Base-by-base conservation (phyloP, 2,113 vertebrate species). In the Ciconia maguari region DNA sequence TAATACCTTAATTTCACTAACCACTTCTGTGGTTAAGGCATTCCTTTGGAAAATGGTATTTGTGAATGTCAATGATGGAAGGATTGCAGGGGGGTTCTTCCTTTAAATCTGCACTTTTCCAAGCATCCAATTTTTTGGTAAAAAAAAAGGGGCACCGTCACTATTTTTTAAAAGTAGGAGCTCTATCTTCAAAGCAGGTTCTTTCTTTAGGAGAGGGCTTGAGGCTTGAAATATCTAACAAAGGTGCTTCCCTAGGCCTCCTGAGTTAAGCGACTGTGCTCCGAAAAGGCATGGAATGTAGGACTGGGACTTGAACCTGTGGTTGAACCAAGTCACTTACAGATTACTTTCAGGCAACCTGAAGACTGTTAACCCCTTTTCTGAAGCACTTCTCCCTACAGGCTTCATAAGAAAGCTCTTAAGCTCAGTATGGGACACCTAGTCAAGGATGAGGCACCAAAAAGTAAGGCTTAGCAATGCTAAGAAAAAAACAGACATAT, bases 71-170 rank as follows among this genome's bases (percentile, higher is more conserved):
- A 64, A 46, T 22, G 22, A 62, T 29, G 20, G 17, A 34, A 55
- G 41, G 5, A 74, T 44, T 69, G 16, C 29, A 17, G 34, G 8
- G 75, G 4, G 3, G 3, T 32, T 66, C 54, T 87, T 87, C 21
- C n/a, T 19, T 85, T 61, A 90, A 41, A 46, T 51, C 8, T 69
- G 10, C 7, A 29, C 24, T 75, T 89, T 74, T 69, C n/a, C 11
- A 38, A 62, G 18, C 8, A 57, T 19, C 20, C 7, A 57, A 1
- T 13, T 41, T 34, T 60, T 49, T 41, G 6, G 24, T 18, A 25
- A 34, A 76, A 61, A 55, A 11, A 20, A 46, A 7, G 2, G 3
- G 14, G 6, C 15, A 25, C 6, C 0, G 1, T 68, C 8, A 16
- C 9, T 79, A 10, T 25, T 66, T 66, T 72, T 74, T 60, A 26